Evolutionary conservation across 2,797 vertebrate genomes (phyloP).

Genomic region (Paguma larvata): DNA sequence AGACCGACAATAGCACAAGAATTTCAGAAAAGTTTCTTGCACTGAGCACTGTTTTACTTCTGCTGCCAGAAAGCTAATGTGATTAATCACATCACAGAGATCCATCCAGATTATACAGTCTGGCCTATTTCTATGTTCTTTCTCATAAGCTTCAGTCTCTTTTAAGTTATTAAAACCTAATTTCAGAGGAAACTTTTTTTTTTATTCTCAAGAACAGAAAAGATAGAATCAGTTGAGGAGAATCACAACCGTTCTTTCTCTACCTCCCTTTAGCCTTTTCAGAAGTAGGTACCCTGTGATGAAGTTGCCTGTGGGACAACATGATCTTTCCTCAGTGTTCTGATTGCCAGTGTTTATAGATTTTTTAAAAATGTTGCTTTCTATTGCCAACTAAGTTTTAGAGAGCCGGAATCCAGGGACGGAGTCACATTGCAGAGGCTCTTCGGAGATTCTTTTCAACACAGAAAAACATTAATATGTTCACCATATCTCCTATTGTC

Average conservation of each 20-base stretch:
- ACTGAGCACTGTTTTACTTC: neutral
- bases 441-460: neutral
- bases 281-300: neutral
- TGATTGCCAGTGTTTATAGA: neutral
- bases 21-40: neutral
- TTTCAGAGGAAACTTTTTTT: neutral
- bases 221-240: neutral
- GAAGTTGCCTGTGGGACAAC: neutral
- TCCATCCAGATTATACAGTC: neutral
- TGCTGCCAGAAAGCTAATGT: neutral
- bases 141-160: slow-evolving; percentile 44
- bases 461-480: neutral
- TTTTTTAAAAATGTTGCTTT: neutral
- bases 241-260: neutral
- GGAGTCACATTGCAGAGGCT: neutral
- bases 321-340: neutral
- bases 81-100: neutral
- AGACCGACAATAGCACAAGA: neutral
- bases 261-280: neutral
- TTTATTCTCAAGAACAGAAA: slow-evolving; percentile 27
- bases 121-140: neutral
- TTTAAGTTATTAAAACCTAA: slow-evolving; percentile 57
- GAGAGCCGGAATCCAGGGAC: neutral
- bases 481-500: neutral
- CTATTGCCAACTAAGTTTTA: neutral